Conservation (phyloP, 2,113 vertebrate species). For the Pluvialis apricaria region DNA sequence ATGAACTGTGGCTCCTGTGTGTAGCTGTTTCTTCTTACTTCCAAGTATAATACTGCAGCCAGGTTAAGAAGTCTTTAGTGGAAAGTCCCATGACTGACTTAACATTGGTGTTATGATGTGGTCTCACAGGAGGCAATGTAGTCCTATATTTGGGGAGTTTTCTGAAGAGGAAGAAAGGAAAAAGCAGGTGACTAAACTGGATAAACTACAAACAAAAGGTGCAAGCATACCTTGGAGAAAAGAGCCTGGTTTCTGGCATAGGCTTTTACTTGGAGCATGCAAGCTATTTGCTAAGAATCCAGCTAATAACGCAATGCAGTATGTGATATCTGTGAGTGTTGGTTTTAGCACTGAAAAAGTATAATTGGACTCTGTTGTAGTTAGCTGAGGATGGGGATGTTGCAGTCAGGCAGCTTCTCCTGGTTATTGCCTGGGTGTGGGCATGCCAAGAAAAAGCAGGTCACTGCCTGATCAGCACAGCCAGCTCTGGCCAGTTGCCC, state of each 20-base stretch:
- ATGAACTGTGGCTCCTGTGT: not conserved
- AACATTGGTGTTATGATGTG: not conserved
- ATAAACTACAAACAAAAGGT: not conserved
- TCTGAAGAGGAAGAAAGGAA: not conserved
- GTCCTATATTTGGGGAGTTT: not conserved
- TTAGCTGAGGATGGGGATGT: not conserved
- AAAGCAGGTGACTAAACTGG: not conserved
- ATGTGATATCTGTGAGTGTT: not conserved
- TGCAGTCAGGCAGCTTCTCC: not conserved
- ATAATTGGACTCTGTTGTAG: not conserved
- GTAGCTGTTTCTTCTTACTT: not conserved
- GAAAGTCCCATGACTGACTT: not conserved
- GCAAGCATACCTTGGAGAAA: not conserved
- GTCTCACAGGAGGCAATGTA: not conserved
- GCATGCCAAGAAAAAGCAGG: not conserved
- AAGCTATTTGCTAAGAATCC: not conserved
- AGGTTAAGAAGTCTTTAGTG: not conserved
- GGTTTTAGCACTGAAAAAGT: not conserved
- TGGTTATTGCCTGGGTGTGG: not conserved
- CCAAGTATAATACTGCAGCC: not conserved
- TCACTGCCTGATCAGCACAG: not conserved
- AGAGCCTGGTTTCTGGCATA: not conserved
- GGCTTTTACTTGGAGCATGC: not conserved
- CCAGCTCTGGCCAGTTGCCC: not conserved
- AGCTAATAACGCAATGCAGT: not conserved